Evolutionary conservation across 2,888 invertebrate species (phyloP), one percentile per base, ranked within the genome.

Genomic region (Xanthorhoe spadicearia): DNA sequence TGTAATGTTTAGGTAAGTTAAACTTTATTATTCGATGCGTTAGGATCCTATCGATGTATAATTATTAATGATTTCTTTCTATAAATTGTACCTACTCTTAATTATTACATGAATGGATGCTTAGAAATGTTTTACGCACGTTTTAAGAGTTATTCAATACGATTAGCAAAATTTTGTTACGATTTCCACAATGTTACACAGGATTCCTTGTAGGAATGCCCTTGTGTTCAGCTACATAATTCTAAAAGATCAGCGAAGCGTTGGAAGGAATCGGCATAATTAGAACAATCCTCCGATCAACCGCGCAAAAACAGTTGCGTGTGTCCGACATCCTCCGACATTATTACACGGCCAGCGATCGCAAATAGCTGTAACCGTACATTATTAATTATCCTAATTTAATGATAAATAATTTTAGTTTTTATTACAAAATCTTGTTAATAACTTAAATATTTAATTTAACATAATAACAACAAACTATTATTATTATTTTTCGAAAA

Each of bases 261-360:
- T 62, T 68, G 28, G 50, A 65, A 71, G 70, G 70, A 69, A 68
- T 69, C 46, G 68, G 46, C 48, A 65, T 74, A 69, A 68, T 70
- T 72, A 53, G 10, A 61, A 64, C 67, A 57, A 66, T 60, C 64
- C 56, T 59, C 49, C 54, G 46, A 68, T 70, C 59, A 62, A 70
- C 64, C 51, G 49, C 35, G 50, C 28, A 64, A 68, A 69, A 72
- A 68, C 8, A 53, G 65, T 80, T 78, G 82, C 81, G 77, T 81
- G 82, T 74, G 73, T 79, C 78, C 77, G 77, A 77, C 74, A 80
- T 82, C 82, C 82, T 80, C 67, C 60, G 54, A 9, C 43, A 67
- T 61, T 64, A 70, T 67, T 64, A 64, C 61, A 61, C 35, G 17
- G 43, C 23, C 13, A 28, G 59, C 60, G 61, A 59, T 58, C 49